A percentile compares a stretch with the other conserved stretches of the same genome.
Conservation (phyloP, 1,140 invertebrate species). For the Papilio glaucus region DNA sequence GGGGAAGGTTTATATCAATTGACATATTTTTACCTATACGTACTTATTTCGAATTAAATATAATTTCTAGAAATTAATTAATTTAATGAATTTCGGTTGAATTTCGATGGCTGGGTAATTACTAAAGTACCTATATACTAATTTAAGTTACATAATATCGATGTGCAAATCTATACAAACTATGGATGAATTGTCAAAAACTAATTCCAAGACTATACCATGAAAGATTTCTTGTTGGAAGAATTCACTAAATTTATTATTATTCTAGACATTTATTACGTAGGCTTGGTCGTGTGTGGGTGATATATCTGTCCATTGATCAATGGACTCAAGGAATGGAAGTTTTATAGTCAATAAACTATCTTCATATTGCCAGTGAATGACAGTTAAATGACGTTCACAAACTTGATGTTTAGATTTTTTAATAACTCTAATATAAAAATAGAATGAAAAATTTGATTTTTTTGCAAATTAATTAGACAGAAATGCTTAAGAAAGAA, state of each 20-base stretch:
- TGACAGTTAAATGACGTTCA: background rate
- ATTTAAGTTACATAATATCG: background rate
- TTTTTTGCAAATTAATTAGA: slow-evolving; percentile 21
- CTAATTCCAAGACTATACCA: slow-evolving; percentile 37
- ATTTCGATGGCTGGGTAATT: too few species aligned
- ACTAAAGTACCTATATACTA: too few species aligned
- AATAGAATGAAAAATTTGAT: background rate
- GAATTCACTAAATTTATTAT: slow-evolving; percentile 6
- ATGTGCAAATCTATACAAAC: background rate
- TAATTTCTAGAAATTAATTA: too few species aligned
- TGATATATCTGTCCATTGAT: background rate
- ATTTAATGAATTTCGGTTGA: background rate
- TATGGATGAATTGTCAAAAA: slow-evolving; percentile 32
- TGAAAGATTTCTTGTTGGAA: slow-evolving; percentile 17
- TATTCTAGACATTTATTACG: slow-evolving; percentile 6
- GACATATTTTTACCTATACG: too few species aligned
- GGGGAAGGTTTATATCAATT: too few species aligned
- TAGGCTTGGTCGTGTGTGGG: slow-evolving; percentile 16
- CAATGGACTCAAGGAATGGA: background rate
- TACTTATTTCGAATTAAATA: too few species aligned
- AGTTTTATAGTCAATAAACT: slow-evolving; percentile 19
- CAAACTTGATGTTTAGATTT: background rate
- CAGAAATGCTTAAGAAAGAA: background rate
- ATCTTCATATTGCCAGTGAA: background rate
- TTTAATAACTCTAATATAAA: background rate